Percentiles rank a stretch among this genome's conserved stretches.
Evolutionary conservation across 2,888 invertebrate genomes (phyloP).

Genomic region (Lissonota sp.): DNA sequence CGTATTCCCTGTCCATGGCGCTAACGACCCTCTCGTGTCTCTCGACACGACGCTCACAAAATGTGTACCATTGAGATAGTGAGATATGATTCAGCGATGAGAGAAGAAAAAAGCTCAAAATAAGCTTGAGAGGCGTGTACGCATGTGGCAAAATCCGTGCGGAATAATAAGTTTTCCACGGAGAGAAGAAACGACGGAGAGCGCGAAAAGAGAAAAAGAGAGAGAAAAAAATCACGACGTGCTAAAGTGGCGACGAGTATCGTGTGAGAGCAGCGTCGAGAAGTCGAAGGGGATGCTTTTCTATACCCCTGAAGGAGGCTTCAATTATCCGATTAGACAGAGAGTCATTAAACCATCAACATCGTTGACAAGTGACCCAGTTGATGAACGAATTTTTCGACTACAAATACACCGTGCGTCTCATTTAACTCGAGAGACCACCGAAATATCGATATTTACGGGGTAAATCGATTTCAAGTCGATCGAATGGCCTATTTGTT

Average conservation of each 20-base stretch:
- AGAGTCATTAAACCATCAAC: slow-evolving; percentile 70
- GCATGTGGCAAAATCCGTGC: not conserved
- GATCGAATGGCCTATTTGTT: too few relatives aligned
- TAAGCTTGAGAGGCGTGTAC: slow-evolving; percentile 7
- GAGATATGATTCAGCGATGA: slow-evolving; percentile 39
- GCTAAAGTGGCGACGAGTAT: slow-evolving; percentile 64
- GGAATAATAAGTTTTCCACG: not conserved
- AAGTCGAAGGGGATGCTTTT: slow-evolving; percentile 25
- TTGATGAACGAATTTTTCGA: too few relatives aligned
- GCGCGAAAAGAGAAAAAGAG: slow-evolving; percentile 1
- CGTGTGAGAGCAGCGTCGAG: slow-evolving; percentile 30
- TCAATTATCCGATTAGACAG: slow-evolving; percentile 66
- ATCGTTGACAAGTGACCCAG: slow-evolving; percentile 10
- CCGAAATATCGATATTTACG: too few relatives aligned
- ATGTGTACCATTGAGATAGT: slow-evolving; percentile 20
- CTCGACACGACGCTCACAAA: slow-evolving; percentile 15
- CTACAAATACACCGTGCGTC: too few relatives aligned
- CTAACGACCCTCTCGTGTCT: slow-evolving; percentile 57
- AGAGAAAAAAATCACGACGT: slow-evolving; percentile 61
- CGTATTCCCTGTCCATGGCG: slow-evolving; percentile 34
- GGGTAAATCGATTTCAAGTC: too few relatives aligned
- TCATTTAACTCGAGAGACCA: too few relatives aligned
- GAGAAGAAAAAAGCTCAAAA: slow-evolving; percentile 34
- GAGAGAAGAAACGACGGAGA: slow-evolving; percentile 8
- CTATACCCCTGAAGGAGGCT: slow-evolving; percentile 47